Percentiles rank a stretch among this genome's conserved stretches.
phyloP scores from a whole-genome alignment of 53 echinoderm and acorn worm genomes.

The Echinarachnius parma region DNA sequence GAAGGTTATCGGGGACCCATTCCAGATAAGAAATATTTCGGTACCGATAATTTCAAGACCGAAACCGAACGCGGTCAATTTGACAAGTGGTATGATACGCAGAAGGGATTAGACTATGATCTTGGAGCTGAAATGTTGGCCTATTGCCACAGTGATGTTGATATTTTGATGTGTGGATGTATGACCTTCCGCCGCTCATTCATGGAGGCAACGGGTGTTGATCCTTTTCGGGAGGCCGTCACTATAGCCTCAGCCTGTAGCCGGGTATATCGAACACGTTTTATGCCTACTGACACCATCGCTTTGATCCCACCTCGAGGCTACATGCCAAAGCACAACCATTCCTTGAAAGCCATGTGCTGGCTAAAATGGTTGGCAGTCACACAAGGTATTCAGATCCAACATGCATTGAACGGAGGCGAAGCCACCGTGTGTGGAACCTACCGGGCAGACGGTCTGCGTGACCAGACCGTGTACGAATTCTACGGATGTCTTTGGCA shows the following conservation, averaged over 20 bases:
- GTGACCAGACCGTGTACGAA: constrained; percentile 29
- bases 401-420: constrained; percentile 50
- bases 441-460: constrained; percentile 15
- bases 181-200: neutral
- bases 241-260: constrained; percentile 66
- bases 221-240: constrained; percentile 44
- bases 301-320: too few species aligned
- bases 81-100: too few species aligned
- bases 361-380: constrained; percentile 33
- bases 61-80: too few species aligned
- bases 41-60: too few species aligned
- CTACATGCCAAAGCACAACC: too few species aligned
- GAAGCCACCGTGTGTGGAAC: constrained; percentile 13
- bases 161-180: too few species aligned
- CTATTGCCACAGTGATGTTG: too few species aligned
- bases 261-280: constrained; percentile 52
- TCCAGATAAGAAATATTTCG: neutral
- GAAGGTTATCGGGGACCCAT: constrained; percentile 30
- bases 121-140: too few species aligned
- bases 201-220: constrained; percentile 28
- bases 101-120: too few species aligned
- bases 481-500: constrained; percentile 52
- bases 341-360: constrained; percentile 30
- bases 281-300: constrained; percentile 41
- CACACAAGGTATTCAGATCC: constrained; percentile 7